Conservation (phyloP, 2,888 invertebrate species). For the Macrosoma leucophasiata region DNA sequence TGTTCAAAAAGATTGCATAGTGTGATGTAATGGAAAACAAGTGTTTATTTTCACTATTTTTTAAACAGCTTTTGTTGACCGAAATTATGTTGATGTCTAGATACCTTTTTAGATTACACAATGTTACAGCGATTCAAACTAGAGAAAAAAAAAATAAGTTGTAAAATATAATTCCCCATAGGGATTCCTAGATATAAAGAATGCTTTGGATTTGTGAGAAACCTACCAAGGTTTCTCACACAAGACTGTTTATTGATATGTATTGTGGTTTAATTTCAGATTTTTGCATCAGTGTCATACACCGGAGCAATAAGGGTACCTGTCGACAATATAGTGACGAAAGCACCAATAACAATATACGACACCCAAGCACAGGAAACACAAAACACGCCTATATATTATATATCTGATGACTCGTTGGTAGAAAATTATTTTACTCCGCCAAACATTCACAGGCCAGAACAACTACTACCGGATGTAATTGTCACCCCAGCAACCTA, state of each 20-base stretch:
- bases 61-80: conserved; percentile 35
- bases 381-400: conserved; percentile 42
- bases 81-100: no score
- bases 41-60: conserved; percentile 32
- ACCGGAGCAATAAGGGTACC: conserved; percentile 51
- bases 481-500: conserved; percentile 50
- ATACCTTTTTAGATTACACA: no score
- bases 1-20: conserved; percentile 52
- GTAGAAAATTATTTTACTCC: conserved; percentile 53
- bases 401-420: conserved; percentile 38
- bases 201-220: no score
- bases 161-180: no score
- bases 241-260: no score
- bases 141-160: no score
- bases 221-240: no score
- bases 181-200: no score
- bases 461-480: conserved; percentile 36
- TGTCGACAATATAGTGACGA: conserved; percentile 38
- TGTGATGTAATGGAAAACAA: conserved; percentile 45
- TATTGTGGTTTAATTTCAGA: conserved; percentile 38
- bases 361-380: conserved; percentile 25
- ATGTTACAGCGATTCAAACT: no score
- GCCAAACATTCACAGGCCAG: conserved; percentile 43
- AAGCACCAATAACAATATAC: conserved; percentile 28
- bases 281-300: conserved; percentile 16